Conservation (phyloP, 2,113 vertebrate genomes). For the Casuarius casuarius region DNA sequence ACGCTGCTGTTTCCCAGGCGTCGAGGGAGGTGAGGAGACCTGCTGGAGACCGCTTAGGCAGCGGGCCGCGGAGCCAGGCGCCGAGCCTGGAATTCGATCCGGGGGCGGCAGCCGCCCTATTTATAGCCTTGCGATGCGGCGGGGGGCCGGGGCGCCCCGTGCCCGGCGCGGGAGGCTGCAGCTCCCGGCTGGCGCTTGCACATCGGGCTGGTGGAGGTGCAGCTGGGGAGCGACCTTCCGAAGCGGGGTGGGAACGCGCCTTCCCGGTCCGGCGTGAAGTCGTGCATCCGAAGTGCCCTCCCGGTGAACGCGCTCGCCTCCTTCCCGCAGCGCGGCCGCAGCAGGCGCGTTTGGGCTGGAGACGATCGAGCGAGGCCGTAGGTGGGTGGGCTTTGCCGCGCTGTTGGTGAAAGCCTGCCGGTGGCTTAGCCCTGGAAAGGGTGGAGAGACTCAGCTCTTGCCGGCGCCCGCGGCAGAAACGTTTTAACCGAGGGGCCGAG, state of each 20-base stretch:
- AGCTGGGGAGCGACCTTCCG: no score
- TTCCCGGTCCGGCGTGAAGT: not conserved
- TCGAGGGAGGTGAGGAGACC: not conserved
- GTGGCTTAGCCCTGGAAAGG: not conserved
- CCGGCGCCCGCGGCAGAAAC: not conserved
- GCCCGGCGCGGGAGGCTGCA: no score
- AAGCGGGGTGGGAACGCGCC: not conserved
- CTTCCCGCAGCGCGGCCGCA: fast-evolving
- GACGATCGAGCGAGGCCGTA: not conserved
- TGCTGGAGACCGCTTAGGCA: not conserved
- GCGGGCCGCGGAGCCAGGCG: not conserved
- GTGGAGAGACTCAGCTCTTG: fast-evolving
- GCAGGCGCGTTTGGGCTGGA: fast-evolving
- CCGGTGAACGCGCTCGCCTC: not conserved
- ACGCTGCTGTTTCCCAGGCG: not conserved
- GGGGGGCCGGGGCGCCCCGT: no score
- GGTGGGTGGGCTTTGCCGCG: not conserved
- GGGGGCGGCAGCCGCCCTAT: fast-evolving
- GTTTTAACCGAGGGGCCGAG: not conserved
- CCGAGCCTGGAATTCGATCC: no score
- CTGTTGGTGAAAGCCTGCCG: fast-evolving
- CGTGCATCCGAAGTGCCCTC: not conserved
- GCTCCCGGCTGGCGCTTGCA: no score
- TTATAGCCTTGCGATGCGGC: not conserved
- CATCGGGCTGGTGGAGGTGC: no score